Percentiles rank a stretch among this genome's conserved stretches.
Evolutionary conservation across 2,888 invertebrate species (phyloP).

Genomic region (Aporophyla lueneburgensis): DNA sequence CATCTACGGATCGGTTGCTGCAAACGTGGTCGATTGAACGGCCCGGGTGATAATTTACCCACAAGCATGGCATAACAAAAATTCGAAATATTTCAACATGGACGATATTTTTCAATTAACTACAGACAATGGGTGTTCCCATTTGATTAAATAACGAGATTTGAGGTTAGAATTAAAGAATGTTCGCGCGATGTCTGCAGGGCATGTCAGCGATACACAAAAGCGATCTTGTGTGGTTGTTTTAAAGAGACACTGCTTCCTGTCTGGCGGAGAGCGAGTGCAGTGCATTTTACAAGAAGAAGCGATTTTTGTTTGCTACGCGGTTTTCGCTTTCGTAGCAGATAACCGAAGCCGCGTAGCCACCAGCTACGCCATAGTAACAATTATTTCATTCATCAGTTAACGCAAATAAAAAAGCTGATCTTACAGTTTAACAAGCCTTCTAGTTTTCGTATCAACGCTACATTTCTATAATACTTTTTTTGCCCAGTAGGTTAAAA

Average conservation of each 20-base stretch:
- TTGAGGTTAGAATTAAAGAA: constrained; percentile 67
- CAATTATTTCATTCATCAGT: background rate
- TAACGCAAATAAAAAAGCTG: no score
- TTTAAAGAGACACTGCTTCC: constrained; percentile 83
- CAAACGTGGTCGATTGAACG: background rate
- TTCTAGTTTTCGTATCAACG: no score
- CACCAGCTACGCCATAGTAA: background rate
- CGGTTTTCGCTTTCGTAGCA: no score
- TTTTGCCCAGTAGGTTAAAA: no score
- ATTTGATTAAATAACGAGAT: constrained; percentile 46
- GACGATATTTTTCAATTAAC: constrained; percentile 36
- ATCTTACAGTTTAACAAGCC: no score
- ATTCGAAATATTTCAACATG: constrained; percentile 9
- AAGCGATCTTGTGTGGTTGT: constrained; percentile 84
- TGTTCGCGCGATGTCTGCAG: constrained; percentile 70
- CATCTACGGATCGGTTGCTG: background rate
- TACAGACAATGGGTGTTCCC: constrained; percentile 20
- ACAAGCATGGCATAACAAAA: background rate
- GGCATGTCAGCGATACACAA: constrained; percentile 78
- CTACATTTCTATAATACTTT: background rate
- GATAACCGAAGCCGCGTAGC: background rate
- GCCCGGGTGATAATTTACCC: background rate
- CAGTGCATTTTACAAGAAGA: constrained; percentile 23
- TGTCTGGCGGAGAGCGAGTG: constrained; percentile 63
- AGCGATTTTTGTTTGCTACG: constrained; percentile 22